Evolutionary conservation across 92 coral and sea anemone genomes (phyloP), one percentile per base, ranked within the genome.

Genomic region (Plumapathes pennacea): DNA sequence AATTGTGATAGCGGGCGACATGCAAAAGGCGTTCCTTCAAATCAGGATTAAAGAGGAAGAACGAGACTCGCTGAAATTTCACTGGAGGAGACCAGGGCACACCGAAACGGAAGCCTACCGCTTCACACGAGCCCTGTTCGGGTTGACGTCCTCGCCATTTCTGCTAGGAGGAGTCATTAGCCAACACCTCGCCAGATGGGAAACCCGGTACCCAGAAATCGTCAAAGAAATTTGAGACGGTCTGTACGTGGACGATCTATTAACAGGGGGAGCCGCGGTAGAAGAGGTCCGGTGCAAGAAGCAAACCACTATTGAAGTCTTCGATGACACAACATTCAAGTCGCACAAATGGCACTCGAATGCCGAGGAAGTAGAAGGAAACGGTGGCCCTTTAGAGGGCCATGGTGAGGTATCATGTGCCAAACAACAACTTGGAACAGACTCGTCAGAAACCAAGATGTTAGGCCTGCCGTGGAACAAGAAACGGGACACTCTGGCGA

Each of bases 341-440:
- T 37, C 52, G 12, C 80, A 72, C 32, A 67, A 77, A 25, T 79
- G 86, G 75, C 85, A 62, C 60, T 43, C 73, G 19, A 82, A 82
- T 42, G 46, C 15, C 19, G 36, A 28, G 2, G 15, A 9, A 5
- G n/a, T 37, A 19, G 63, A 38, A 41, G 27, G 22, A 8, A 38
- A 38, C 24, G 42, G 21, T 4, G 18, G 4, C 0, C 25, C 18
- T 36, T 22, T 6, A n/a, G 25, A 46, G 10, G 66, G 60, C 24
- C 30, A 4, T 3, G 54, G 27, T 4, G 36, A 27, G 45, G 13
- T 19, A 2, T 37, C 70, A 12, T 60, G 52, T 21, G 60, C 71
- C 45, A 61, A 60, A 54, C 21, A 30, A 57, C 3, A 33, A 47
- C 44, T 18, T 27, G 59, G 45, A 38, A 46, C 50, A 17, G 13